Base-by-base conservation (phyloP, 2,888 invertebrate species). In the Hesperia comma region DNA sequence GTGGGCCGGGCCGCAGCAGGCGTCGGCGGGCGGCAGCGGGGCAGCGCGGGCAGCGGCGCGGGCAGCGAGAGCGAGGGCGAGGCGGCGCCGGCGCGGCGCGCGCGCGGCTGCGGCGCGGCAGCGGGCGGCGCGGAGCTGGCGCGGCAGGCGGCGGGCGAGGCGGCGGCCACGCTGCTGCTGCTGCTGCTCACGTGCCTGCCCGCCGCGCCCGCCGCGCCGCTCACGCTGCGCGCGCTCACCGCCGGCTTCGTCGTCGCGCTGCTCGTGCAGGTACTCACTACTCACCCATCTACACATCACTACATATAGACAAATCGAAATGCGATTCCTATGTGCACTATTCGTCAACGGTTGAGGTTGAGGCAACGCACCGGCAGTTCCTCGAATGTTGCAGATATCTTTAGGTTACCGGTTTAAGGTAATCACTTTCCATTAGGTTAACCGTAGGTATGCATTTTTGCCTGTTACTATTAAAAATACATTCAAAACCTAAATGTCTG, bases 141-240 rank as follows among this genome's bases (percentile, higher is more conserved):
- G 70, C 8, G 37, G 37, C 67, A 63, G 70, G 64, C 55, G 83
- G 73, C 88, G 90, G 95, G 94, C 1, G 97, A 97, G 88, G 82
- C 95, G 68, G 77, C 94, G 43, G 96, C 95, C 71, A 94, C 96
- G 0, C 95, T 92, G 61, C 86, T 96, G 74, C 91, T 96, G 63
- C 93, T 96, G 80, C 94, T 95, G 81, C 86, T 96, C 56, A 95
- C 95, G 57, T 96, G 96, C 82, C 94, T 95, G 94, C 95, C 68
- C 15, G 86, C 80, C 86, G 77, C 83, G 83, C 83, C 80, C 58
- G 77, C 83, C 83, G 84, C 80, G 54, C 40, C 61, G 61, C 85
- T 87, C 63, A 77, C 93, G 71, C 89, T 93, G 75, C 83, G 88
- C 54, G 90, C 94, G 0, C 75, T 95, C 21, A 87, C 93, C 64